Evolutionary conservation across 2,113 vertebrate species (phyloP).

Genomic region (Rhinogobius similis): DNA sequence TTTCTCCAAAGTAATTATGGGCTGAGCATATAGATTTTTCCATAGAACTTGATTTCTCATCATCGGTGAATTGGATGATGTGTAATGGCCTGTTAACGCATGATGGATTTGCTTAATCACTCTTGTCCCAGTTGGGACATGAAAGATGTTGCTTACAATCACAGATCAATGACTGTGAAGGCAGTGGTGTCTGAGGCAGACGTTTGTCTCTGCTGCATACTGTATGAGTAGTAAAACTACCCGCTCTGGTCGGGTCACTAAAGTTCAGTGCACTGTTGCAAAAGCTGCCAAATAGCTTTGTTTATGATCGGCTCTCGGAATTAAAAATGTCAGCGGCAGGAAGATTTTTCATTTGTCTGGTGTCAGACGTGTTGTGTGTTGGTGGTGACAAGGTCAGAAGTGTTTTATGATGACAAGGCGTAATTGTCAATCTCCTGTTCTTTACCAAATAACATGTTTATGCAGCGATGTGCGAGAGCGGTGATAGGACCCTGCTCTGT

Average conservation of each 20-base stretch:
- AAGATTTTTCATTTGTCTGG: slow-evolving; percentile 7
- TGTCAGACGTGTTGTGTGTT: slow-evolving; percentile 17
- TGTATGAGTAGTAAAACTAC: slow-evolving; percentile 29
- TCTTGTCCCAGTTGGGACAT: slow-evolving; percentile 54
- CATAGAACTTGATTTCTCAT: slow-evolving; percentile 65
- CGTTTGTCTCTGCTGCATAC: slow-evolving; percentile 29
- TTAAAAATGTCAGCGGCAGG: slow-evolving; percentile 21
- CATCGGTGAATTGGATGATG: slow-evolving; percentile 58
- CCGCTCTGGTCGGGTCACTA: slow-evolving; percentile 7
- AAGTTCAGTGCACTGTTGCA: slow-evolving; percentile 31
- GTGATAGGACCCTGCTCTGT: slow-evolving; percentile 32
- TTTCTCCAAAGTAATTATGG: slow-evolving; percentile 69
- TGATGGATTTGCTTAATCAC: slow-evolving; percentile 67
- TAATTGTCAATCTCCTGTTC: slow-evolving; percentile 40
- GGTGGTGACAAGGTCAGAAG: slow-evolving; percentile 38
- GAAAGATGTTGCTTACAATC: slow-evolving; percentile 61
- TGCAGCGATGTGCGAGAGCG: slow-evolving; percentile 29
- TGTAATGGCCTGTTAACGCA: slow-evolving; percentile 63
- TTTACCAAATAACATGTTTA: slow-evolving; percentile 43
- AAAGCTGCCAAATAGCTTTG: not conserved
- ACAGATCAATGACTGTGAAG: slow-evolving; percentile 64
- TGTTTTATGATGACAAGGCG: slow-evolving; percentile 42
- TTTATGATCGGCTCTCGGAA: slow-evolving; percentile 20
- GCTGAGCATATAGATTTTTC: slow-evolving; percentile 66
- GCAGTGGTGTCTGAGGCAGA: slow-evolving; percentile 29